Base-by-base conservation (phyloP, 2,113 vertebrate genomes). In the Cavia aperea region DNA sequence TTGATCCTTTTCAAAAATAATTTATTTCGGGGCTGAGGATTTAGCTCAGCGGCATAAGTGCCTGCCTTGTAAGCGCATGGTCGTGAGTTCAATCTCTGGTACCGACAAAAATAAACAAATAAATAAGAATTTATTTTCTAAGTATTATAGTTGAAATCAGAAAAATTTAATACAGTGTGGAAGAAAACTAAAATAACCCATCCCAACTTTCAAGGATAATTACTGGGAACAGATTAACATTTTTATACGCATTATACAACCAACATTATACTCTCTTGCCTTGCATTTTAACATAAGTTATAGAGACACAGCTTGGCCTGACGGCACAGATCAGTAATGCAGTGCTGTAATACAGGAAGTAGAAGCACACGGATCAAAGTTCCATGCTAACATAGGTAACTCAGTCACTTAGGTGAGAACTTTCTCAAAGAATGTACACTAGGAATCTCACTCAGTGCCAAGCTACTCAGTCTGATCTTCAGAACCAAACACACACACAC, bases 171-270 rank as follows among this genome's bases (percentile, higher is more conserved):
- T 81, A 73, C 94, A 60, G 88, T 66, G 26, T 26, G 23, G n/a
- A 89, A 81, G 65, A 81, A 78, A 89, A 62, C 79, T 81, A 29
- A 81, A 89, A 90, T 90, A 73, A 78, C 46, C 66, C 43, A 36
- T 86, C 26, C n/a, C 9, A 82, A 75, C 24, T 92, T 77, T 56
- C 54, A 78, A 92, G 18, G 26, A 83, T 51, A 92, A 92, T 18
- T 65, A 82, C 2, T 56, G 23, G 68, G 68, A 94, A 78, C 36
- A 78, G 46, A 65, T 95, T 70, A 89, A 81, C 58, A 70, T 72
- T 43, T 81, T 62, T 68, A 79, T 19, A 92, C 13, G 24, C 19
- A 94, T 3, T 90, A 31, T 14, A 94, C 86, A 33, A 81, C 36
- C 7, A 91, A 72, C 10, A 84, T 9, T 91, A 51, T 7, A 82